These are phyloP conservation scores for Neofelis nebulosa DNA, from an alignment of 2,113 vertebrate genomes.

Conservation along the genomic window DNA sequence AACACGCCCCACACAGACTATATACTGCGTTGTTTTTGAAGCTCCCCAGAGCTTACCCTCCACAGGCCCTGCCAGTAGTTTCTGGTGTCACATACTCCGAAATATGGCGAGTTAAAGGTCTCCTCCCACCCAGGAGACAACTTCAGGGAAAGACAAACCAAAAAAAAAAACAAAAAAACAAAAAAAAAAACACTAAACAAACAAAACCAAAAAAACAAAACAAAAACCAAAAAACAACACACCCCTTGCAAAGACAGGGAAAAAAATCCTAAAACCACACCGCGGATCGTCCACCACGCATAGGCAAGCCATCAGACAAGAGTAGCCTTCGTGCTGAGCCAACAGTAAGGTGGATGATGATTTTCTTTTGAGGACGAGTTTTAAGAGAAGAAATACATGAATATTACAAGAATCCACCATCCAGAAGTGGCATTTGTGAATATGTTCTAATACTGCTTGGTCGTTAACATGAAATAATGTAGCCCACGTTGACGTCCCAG, in stretches of 20 bases:
- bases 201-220: neutral
- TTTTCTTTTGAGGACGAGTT: neutral
- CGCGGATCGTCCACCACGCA: accelerated
- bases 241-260: neutral
- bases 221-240: too few species aligned
- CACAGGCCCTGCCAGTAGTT: accelerated
- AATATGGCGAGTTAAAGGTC: neutral
- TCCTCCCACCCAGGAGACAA: neutral
- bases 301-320: accelerated
- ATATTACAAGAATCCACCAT: neutral
- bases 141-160: neutral
- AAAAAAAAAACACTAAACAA: neutral
- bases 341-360: too few species aligned
- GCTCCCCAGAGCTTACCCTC: too few species aligned
- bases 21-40: neutral
- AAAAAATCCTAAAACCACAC: neutral
- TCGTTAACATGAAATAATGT: neutral
- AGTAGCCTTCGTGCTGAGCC: accelerated
- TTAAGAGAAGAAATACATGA: neutral
- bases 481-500: accelerated
- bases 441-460: neutral
- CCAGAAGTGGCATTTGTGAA: neutral
- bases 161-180: too few species aligned
- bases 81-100: accelerated
- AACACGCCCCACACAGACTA: accelerated